Base-by-base conservation (phyloP, 2,113 vertebrate species). In the Anguilla japonica region DNA sequence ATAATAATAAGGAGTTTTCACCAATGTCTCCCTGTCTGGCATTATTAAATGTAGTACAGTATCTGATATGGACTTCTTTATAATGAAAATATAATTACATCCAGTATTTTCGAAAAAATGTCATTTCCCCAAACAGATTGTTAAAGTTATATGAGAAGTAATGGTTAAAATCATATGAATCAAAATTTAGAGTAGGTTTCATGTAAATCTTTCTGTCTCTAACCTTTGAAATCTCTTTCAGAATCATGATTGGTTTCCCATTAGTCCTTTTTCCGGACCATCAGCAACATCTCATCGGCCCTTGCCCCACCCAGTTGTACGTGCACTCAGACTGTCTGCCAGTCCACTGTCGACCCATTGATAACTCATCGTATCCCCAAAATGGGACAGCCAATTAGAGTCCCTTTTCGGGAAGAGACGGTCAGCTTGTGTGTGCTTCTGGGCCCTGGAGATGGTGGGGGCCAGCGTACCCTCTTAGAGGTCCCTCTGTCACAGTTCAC, bases 251-350 rank as follows among this genome's bases (percentile, higher is more conserved):
- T 89, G 87, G 46, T 89, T 88, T 60, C 89, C 91, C 86, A 90
- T 85, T 75, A 71, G 81, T 43, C 91, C 86, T 50, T 83, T 80
- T 83, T 80, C 0, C 91, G 91, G 5, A 83, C 88, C 22, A 88
- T 95, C 84, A 94, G 94, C 89, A 93, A 93, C 85, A 92, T 93
- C 56, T 91, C 94, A 20, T 94, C 94, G 93, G 91, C 92, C 8
- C 89, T 95, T 87, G 87, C 87, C 0, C 92, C 94, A 5, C 94
- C 94, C 6, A 95, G 93, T 90, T 91, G 92, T 88, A 87, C 94
- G 46, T 90, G 92, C 71, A 93, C 92, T 83, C 93, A 92, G 90
- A 91, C 85, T 22, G 20, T 87, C 0, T 94, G 92, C 84, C 93
- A 88, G 78, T 90, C 79, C 3, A 15, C 50, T 3, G 16, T 63